Percentiles rank a stretch among this genome's conserved stretches.
Conservation (phyloP, 2,888 invertebrate species). For the Chalcis sispes region DNA sequence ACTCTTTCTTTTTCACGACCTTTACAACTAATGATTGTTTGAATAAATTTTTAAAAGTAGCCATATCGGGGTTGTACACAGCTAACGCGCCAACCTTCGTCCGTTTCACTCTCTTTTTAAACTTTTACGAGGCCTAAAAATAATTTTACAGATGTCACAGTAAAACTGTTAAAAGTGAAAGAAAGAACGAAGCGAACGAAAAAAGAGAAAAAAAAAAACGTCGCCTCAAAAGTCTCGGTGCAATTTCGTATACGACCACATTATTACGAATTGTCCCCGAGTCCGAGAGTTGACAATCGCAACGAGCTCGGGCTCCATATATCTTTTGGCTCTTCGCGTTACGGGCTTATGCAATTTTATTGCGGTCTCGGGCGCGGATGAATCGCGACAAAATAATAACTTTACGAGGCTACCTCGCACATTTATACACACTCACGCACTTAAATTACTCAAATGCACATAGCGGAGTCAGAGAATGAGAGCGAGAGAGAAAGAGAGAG, state of each 20-base stretch:
- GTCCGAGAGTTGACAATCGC: constrained; percentile 61
- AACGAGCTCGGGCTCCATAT: constrained; percentile 22
- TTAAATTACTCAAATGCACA: no score
- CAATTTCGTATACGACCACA: constrained; percentile 61
- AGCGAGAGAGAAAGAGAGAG: constrained; percentile 35
- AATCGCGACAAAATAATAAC: constrained; percentile 63
- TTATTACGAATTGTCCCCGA: constrained; percentile 67
- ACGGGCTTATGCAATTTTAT: constrained; percentile 67
- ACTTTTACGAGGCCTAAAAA: constrained; percentile 65
- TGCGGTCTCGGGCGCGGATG: constrained; percentile 63
- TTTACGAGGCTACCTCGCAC: constrained; percentile 63
- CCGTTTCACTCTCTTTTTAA: neutral
- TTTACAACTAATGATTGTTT: constrained; percentile 63
- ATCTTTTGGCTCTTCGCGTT: constrained; percentile 52
- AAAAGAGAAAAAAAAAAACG: neutral
- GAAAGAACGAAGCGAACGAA: neutral
- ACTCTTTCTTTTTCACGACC: constrained; percentile 8
- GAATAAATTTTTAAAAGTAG: constrained; percentile 60
- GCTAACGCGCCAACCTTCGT: neutral
- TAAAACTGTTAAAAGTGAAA: constrained; percentile 58
- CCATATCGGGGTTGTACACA: constrained; percentile 33
- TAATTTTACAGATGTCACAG: constrained; percentile 65
- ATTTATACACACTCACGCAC: neutral
- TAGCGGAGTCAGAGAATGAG: constrained; percentile 10
- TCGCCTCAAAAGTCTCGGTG: constrained; percentile 6